A percentile compares a stretch with the other conserved stretches of the same genome.
Evolutionary conservation across 2,113 vertebrate genomes (phyloP).

Genomic region (Daphoenositta chrysoptera): DNA sequence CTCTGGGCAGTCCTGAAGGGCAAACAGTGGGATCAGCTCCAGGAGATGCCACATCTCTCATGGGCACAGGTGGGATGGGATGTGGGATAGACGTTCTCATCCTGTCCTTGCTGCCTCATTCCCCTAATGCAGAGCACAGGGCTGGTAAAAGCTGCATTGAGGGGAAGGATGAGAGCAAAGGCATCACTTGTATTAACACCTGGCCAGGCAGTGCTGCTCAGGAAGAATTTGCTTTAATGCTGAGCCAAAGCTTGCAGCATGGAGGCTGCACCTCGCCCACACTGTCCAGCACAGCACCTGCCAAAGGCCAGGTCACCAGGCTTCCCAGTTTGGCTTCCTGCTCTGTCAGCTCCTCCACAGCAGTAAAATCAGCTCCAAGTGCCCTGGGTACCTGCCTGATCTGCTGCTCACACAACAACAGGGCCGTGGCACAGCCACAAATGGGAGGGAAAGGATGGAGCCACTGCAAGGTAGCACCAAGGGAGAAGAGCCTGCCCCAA

Average conservation of each 20-base stretch:
- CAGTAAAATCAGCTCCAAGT: not conserved
- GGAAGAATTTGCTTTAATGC: not conserved
- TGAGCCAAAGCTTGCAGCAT: not conserved
- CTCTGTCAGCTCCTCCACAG: not conserved
- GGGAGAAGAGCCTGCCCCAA: not conserved
- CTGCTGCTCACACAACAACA: not conserved
- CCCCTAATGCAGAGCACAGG: not conserved
- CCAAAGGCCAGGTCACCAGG: not conserved
- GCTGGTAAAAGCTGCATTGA: fast-evolving
- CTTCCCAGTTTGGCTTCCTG: not conserved
- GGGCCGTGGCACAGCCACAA: not conserved
- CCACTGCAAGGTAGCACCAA: not conserved
- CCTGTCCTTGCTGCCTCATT: fast-evolving
- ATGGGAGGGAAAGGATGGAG: not conserved
- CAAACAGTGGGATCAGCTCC: not conserved
- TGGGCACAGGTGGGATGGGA: not conserved
- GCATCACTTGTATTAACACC: not conserved
- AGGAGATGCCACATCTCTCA: fast-evolving
- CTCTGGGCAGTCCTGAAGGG: not conserved
- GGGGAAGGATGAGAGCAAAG: not conserved
- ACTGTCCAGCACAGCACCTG: fast-evolving
- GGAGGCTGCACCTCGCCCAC: not conserved
- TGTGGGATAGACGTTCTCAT: fast-evolving
- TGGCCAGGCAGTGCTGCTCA: not conserved
- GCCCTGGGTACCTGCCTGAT: not conserved